Evolutionary conservation across 2,888 invertebrate genomes (phyloP).

Genomic region (Toxonevra muliebris): DNA sequence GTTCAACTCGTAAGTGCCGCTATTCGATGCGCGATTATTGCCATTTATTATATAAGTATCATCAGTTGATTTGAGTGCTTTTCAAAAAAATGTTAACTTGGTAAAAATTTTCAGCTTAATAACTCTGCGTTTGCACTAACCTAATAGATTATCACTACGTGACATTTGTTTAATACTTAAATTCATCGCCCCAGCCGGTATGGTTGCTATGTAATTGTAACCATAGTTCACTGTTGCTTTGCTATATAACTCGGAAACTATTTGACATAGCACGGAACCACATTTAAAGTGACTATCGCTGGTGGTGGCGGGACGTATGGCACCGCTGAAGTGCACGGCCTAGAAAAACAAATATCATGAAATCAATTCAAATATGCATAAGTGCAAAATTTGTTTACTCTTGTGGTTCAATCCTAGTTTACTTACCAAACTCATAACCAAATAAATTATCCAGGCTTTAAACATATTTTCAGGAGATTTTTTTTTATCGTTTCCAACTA

Average conservation of each 20-base stretch:
- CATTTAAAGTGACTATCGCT: slow-evolving; percentile 62
- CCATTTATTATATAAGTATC: slow-evolving; percentile 85
- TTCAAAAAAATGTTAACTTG: slow-evolving; percentile 20
- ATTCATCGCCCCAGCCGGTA: slow-evolving; percentile 86
- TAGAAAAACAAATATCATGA: slow-evolving; percentile 31
- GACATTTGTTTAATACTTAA: slow-evolving; percentile 83
- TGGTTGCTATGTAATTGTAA: slow-evolving; percentile 82
- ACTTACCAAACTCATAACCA: slow-evolving; percentile 38
- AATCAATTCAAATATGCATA: neutral
- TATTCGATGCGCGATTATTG: slow-evolving; percentile 77
- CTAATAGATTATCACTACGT: slow-evolving; percentile 82
- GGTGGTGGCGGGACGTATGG: slow-evolving; percentile 58
- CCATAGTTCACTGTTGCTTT: slow-evolving; percentile 80
- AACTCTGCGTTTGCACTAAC: slow-evolving; percentile 66
- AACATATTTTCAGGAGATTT: slow-evolving; percentile 18
- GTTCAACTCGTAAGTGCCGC: slow-evolving; percentile 77
- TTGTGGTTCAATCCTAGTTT: neutral
- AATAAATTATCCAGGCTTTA: slow-evolving; percentile 38
- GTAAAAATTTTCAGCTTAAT: neutral
- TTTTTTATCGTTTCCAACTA: no score
- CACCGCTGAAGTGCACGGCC: slow-evolving; percentile 58
- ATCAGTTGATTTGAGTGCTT: slow-evolving; percentile 80
- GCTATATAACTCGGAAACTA: slow-evolving; percentile 83
- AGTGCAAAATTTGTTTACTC: neutral
- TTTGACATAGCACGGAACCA: slow-evolving; percentile 70